Percentiles rank a stretch among this genome's conserved stretches.
Conservation (phyloP, 2,888 invertebrate species). For the Lasius fuliginosus region DNA sequence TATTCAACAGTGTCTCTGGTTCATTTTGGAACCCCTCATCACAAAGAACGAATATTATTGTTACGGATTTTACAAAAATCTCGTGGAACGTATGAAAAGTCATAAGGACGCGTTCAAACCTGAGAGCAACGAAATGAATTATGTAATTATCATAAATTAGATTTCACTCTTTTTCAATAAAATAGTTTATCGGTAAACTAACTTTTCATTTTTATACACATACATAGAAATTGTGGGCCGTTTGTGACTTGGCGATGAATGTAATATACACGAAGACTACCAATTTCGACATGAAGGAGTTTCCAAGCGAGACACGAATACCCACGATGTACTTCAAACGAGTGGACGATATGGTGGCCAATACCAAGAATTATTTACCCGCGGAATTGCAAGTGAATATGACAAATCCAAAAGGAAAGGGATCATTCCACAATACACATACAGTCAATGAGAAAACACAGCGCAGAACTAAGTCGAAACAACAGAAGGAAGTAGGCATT, state of each 20-base stretch:
- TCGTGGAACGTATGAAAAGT: constrained; percentile 97
- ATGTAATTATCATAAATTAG: constrained; percentile 88
- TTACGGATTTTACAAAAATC: constrained; percentile 97
- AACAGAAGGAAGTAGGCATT: constrained; percentile 87
- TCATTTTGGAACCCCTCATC: constrained; percentile 97
- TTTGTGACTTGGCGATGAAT: constrained; percentile 97
- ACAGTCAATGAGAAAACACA: constrained; percentile 84
- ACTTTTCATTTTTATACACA: constrained; percentile 24
- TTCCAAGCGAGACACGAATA: constrained; percentile 94
- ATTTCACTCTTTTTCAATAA: neutral
- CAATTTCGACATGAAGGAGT: constrained; percentile 96
- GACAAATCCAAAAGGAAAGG: constrained; percentile 85
- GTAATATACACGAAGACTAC: constrained; percentile 95
- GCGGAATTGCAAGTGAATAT: constrained; percentile 91
- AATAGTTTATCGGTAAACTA: constrained; percentile 12
- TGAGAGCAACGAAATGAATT: constrained; percentile 93
- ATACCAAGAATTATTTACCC: constrained; percentile 94
- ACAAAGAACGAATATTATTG: constrained; percentile 97
- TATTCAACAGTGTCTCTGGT: constrained; percentile 96
- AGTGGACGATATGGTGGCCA: constrained; percentile 91
- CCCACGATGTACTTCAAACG: constrained; percentile 96
- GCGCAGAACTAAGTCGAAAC: constrained; percentile 86
- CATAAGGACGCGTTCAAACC: constrained; percentile 96
- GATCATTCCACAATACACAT: constrained; percentile 82
- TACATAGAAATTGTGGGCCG: constrained; percentile 97